A percentile compares a stretch with the other conserved stretches of the same genome.
Conservation (phyloP, 2,888 invertebrate species). For the Xestoiulus laeticollis region DNA sequence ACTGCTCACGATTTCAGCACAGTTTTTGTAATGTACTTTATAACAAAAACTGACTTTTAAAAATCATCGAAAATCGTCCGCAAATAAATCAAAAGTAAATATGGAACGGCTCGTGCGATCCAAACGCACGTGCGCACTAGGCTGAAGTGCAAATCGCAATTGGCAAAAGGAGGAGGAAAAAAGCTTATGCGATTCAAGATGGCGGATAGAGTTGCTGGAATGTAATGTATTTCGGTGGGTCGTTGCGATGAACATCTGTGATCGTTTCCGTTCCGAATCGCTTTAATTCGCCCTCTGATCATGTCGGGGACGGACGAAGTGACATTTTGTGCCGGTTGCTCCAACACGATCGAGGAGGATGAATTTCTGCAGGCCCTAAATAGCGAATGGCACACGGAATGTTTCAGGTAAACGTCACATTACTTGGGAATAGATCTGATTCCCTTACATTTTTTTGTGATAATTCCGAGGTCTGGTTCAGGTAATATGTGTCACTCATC, state of each 20-base stretch:
- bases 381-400: constrained; percentile 89
- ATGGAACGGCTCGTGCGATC: no score
- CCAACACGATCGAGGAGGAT: constrained; percentile 77
- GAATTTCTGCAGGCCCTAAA: constrained; percentile 83
- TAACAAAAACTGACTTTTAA: no score
- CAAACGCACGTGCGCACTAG: neutral
- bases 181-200: neutral
- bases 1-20: no score
- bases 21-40: no score
- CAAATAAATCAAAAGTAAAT: no score
- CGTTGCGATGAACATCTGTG: constrained; percentile 28
- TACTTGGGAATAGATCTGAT: neutral
- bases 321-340: constrained; percentile 75
- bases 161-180: neutral
- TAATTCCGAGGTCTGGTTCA: no score
- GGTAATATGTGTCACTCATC: no score
- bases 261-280: constrained; percentile 24
- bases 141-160: neutral
- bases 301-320: constrained; percentile 54
- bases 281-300: constrained; percentile 35
- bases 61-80: no score
- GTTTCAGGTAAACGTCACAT: constrained; percentile 73
- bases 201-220: neutral
- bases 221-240: constrained; percentile 14
- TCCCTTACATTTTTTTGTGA: neutral